Evolutionary conservation across 2,797 vertebrate genomes (phyloP).

Genomic region (Tiaroga cobitis): DNA sequence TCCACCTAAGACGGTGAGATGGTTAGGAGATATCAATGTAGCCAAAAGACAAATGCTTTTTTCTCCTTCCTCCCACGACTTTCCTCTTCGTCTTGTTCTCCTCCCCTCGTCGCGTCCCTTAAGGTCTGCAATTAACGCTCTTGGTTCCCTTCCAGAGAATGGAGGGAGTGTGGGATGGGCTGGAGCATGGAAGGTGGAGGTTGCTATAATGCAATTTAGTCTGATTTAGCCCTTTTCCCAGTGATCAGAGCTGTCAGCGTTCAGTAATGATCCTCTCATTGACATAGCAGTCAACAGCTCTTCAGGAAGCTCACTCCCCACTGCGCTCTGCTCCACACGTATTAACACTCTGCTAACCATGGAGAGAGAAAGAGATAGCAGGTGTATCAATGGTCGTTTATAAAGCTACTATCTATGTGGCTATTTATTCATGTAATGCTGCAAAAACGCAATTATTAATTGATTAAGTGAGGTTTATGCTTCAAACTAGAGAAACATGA

Average conservation of each 20-base stretch:
- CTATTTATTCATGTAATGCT: neutral
- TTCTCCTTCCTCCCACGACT: slow-evolving; percentile 21
- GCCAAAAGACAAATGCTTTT: slow-evolving; percentile 39
- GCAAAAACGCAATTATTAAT: neutral
- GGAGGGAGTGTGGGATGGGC: slow-evolving; percentile 44
- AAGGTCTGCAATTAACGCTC: slow-evolving; percentile 36
- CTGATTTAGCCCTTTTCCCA: slow-evolving; percentile 50
- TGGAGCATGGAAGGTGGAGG: slow-evolving; percentile 27
- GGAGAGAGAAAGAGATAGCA: neutral
- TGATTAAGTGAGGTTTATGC: neutral
- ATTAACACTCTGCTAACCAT: slow-evolving; percentile 37
- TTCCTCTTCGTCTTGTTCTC: slow-evolving; percentile 22
- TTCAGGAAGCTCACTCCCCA: slow-evolving; percentile 34
- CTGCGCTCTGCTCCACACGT: slow-evolving; percentile 14
- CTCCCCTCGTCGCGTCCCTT: neutral
- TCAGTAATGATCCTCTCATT: slow-evolving; percentile 55
- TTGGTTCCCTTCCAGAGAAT: slow-evolving; percentile 47
- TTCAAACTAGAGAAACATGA: neutral
- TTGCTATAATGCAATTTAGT: slow-evolving; percentile 43
- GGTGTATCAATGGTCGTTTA: neutral
- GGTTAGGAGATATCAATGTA: slow-evolving; percentile 26
- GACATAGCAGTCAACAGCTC: slow-evolving; percentile 45
- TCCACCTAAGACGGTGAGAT: slow-evolving; percentile 19
- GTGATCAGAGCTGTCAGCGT: slow-evolving; percentile 50
- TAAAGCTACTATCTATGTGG: neutral